These are phyloP conservation scores for Hemicentrotus pulcherrimus DNA, from an alignment of 35 echinoderm and acorn worm genomes.

Conservation along the genomic window DNA sequence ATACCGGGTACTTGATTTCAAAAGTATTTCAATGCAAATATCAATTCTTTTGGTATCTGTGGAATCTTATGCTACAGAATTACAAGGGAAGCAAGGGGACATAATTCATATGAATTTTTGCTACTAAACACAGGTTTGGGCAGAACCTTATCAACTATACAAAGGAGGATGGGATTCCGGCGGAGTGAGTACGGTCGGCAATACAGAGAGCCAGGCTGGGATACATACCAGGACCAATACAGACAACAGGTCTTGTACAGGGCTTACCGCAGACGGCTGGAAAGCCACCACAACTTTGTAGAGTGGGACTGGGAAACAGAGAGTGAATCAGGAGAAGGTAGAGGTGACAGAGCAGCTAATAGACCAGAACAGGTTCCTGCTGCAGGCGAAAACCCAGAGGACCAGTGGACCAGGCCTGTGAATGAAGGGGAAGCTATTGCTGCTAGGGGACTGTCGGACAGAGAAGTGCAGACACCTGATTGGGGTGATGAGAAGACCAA, in stretches of 20 bases:
- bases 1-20: no score
- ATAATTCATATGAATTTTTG: no score
- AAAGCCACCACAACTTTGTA: slow-evolving; percentile 77
- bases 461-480: slow-evolving; percentile 56
- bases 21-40: no score
- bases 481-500: slow-evolving; percentile 34
- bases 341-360: background rate
- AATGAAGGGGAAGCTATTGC: slow-evolving; percentile 17
- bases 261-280: slow-evolving; percentile 59
- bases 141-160: background rate
- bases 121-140: no score
- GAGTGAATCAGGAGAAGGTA: slow-evolving; percentile 52
- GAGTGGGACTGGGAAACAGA: slow-evolving; percentile 86
- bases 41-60: no score
- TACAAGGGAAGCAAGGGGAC: no score
- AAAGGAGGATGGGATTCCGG: slow-evolving; percentile 53
- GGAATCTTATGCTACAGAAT: no score
- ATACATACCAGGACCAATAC: slow-evolving; percentile 54
- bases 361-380: background rate
- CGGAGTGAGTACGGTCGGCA: slow-evolving; percentile 59
- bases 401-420: slow-evolving; percentile 25
- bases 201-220: slow-evolving; percentile 60
- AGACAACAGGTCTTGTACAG: slow-evolving; percentile 68
- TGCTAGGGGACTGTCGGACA: background rate
- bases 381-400: slow-evolving; percentile 44